phyloP scores from a whole-genome alignment of 2,888 invertebrate species.

The Malacosoma neustria region DNA sequence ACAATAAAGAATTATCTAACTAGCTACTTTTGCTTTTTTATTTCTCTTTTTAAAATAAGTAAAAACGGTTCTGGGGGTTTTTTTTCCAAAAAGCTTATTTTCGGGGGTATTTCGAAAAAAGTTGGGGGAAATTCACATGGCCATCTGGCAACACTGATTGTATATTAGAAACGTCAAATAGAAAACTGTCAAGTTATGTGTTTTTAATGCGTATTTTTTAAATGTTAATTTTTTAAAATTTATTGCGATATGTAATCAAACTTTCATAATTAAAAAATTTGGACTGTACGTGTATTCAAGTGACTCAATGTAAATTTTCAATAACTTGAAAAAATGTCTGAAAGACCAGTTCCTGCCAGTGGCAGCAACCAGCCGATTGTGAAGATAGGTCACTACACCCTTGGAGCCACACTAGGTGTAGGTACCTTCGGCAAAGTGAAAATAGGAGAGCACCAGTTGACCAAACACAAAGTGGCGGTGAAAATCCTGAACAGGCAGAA shows the following conservation, averaged over 20 bases:
- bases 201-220: no score
- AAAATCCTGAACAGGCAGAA: conserved; percentile 99
- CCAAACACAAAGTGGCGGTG: conserved; percentile 98
- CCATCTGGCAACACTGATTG: no score
- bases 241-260: background rate
- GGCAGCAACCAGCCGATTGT: conserved; percentile 82
- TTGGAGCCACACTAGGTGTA: conserved; percentile 91
- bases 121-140: no score
- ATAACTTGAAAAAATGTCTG: conserved; percentile 29
- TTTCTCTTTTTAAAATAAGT: no score
- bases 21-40: no score
- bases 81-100: no score
- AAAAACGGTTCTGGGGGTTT: no score
- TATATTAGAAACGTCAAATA: no score
- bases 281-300: background rate
- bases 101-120: no score
- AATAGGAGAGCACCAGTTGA: conserved; percentile 97
- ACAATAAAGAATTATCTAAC: no score
- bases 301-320: background rate
- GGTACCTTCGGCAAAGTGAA: conserved; percentile 99
- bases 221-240: no score
- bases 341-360: conserved; percentile 50
- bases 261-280: background rate
- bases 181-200: no score
- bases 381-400: conserved; percentile 97